Percentiles rank a stretch among this genome's conserved stretches.
Conservation (phyloP, 1,140 invertebrate genomes). For the Drosophila pachea region DNA sequence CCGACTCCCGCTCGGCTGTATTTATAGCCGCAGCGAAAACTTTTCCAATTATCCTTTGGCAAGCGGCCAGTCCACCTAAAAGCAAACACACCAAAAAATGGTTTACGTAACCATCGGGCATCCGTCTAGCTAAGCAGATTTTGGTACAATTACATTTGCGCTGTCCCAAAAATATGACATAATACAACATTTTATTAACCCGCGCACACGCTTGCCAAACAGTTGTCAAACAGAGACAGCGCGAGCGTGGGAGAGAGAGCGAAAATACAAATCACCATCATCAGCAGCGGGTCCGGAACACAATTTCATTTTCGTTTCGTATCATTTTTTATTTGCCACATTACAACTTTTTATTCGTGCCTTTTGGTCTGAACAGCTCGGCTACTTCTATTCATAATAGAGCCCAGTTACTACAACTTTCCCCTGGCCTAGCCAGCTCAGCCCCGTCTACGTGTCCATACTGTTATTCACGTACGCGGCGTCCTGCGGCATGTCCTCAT, state of each 20-base stretch:
- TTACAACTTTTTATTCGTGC: slow-evolving; percentile 41
- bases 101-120: slow-evolving; percentile 32
- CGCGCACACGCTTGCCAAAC: slow-evolving; percentile 51
- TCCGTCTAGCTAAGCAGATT: slow-evolving; percentile 39
- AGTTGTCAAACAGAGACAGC: slow-evolving; percentile 21
- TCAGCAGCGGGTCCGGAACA: slow-evolving; percentile 49
- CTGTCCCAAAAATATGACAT: slow-evolving; percentile 65
- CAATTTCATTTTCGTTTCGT: slow-evolving; percentile 60
- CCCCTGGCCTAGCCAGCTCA: neutral
- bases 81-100: slow-evolving; percentile 7
- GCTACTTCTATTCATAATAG: slow-evolving; percentile 66
- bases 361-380: slow-evolving; percentile 15
- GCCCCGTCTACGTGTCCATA: slow-evolving; percentile 54
- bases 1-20: neutral
- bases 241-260: slow-evolving; percentile 4
- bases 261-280: slow-evolving; percentile 61
- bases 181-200: slow-evolving; percentile 77
- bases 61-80: slow-evolving; percentile 8
- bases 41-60: slow-evolving; percentile 47
- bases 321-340: slow-evolving; percentile 38
- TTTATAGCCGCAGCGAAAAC: slow-evolving; percentile 32
- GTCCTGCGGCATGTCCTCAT: slow-evolving; percentile 75
- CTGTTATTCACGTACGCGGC: slow-evolving; percentile 72
- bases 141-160: slow-evolving; percentile 46
- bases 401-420: slow-evolving; percentile 63